Conservation (phyloP, 2,113 vertebrate genomes). For the Dendropsophus ebraccatus region DNA sequence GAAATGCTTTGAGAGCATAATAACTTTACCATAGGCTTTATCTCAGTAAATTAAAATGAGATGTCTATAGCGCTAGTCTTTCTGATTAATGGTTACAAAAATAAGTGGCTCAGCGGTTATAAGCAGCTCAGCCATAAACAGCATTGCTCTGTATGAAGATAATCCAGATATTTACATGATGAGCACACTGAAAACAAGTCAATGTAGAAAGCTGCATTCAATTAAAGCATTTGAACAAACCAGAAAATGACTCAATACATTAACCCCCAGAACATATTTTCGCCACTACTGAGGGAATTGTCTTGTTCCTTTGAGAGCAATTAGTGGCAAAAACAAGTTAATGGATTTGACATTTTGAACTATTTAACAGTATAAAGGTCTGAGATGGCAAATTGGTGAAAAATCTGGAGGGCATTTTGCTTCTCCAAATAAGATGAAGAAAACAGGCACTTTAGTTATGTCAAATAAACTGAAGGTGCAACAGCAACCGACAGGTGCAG, state of each 20-base stretch:
- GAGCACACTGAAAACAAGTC: neutral
- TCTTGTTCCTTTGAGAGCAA: neutral
- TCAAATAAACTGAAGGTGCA: too few species aligned
- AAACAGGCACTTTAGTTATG: too few species aligned
- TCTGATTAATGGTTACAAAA: neutral
- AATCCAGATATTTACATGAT: neutral
- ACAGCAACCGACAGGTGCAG: too few species aligned
- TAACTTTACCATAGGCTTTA: neutral
- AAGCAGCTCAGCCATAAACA: neutral
- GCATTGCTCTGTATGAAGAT: neutral
- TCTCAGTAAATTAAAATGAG: neutral
- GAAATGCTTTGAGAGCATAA: neutral
- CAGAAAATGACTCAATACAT: conserved; percentile 5
- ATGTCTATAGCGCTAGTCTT: neutral
- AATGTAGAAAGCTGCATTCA: neutral
- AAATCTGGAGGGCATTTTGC: too few species aligned
- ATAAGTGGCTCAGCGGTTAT: neutral
- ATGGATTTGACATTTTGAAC: conserved; percentile 1
- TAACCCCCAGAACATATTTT: neutral
- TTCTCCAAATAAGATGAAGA: too few species aligned
- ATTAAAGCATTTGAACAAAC: conserved; percentile 19
- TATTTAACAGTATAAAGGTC: neutral
- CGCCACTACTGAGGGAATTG: neutral
- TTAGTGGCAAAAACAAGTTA: neutral
- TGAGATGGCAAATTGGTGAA: neutral